phyloP scores from a whole-genome alignment of 2,888 invertebrate species.

The Andricus curvator region DNA sequence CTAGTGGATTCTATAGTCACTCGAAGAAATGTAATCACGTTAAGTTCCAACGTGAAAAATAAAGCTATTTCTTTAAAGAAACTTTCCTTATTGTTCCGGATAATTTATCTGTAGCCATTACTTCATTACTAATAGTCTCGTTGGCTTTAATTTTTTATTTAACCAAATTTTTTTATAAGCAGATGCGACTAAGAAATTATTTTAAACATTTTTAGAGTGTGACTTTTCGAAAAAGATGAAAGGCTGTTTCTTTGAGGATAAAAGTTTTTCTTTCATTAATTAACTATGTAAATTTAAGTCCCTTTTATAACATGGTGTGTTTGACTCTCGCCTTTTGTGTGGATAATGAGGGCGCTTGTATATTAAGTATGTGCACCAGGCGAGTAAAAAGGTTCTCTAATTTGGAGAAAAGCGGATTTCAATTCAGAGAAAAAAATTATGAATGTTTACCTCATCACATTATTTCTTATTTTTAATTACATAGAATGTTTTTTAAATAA shows the following conservation, averaged over 20 bases:
- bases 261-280: constrained; percentile 16
- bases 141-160: background rate
- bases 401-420: background rate
- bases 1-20: background rate
- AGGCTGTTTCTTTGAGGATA: constrained; percentile 1
- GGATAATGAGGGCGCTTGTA: constrained; percentile 21
- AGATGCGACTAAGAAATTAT: background rate
- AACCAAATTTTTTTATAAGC: background rate
- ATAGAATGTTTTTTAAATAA: background rate
- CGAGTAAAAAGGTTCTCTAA: background rate
- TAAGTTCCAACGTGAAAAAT: background rate
- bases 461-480: too few relatives aligned
- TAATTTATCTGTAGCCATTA: background rate
- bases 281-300: constrained; percentile 22
- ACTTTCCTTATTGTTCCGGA: background rate
- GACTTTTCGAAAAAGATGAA: background rate
- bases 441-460: background rate
- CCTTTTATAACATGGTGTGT: background rate
- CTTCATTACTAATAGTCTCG: too few relatives aligned
- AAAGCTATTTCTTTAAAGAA: background rate
- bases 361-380: background rate
- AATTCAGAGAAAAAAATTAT: constrained; percentile 13
- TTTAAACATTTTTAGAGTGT: background rate
- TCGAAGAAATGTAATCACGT: background rate
- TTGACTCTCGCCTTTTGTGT: constrained; percentile 1